Percentiles rank a stretch among this genome's conserved stretches.
These are phyloP conservation scores for Dolichallabes microphthalmus DNA, from an alignment of 2,113 vertebrate species.

Conservation along the genomic window DNA sequence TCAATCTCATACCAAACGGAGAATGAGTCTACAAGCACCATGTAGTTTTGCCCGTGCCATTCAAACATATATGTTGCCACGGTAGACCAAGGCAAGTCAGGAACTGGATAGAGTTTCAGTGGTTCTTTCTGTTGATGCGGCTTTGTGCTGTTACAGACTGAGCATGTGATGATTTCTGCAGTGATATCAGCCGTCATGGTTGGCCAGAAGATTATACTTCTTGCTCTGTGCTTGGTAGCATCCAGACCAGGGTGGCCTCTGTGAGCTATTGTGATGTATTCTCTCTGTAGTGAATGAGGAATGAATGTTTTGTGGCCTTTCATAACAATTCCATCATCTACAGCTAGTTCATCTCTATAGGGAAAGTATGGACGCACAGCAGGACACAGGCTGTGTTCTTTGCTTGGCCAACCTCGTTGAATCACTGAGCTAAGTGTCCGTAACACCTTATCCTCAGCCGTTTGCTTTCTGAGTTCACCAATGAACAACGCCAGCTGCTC, in stretches of 20 bases:
- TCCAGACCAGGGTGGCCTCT: constrained; percentile 31
- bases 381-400: neutral
- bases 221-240: constrained; percentile 23
- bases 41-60: constrained; percentile 28
- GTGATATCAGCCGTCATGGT: neutral
- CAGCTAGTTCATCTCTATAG: constrained; percentile 25
- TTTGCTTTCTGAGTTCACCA: neutral
- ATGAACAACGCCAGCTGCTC: too few species aligned
- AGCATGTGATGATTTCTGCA: neutral
- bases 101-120: too few species aligned
- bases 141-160: too few species aligned
- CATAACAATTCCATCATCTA: constrained; percentile 31
- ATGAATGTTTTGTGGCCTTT: too few species aligned
- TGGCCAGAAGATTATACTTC: neutral
- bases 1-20: constrained; percentile 2
- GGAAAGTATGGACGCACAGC: constrained; percentile 6
- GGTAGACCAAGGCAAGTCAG: neutral
- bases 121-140: too few species aligned
- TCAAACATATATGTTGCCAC: constrained; percentile 41
- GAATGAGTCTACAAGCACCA: neutral
- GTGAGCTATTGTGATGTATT: neutral
- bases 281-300: too few species aligned
- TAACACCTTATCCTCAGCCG: neutral
- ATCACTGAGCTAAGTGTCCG: neutral
- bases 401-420: neutral